phyloP scores from a whole-genome alignment of 2,797 vertebrate species.

The Cossypha dichroa region DNA sequence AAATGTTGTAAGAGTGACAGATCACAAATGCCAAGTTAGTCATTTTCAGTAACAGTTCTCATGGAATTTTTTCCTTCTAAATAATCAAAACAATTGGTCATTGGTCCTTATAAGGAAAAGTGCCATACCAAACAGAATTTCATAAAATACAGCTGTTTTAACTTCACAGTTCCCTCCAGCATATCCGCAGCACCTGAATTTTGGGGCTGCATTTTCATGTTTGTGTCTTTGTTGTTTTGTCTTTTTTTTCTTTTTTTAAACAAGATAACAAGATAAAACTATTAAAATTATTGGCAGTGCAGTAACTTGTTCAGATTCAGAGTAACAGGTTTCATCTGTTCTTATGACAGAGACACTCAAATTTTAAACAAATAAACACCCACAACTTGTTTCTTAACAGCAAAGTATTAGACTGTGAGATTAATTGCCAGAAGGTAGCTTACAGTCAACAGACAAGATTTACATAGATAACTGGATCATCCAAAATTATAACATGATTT shows the following conservation, averaged over 20 bases:
- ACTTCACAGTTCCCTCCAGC: not conserved
- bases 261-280: not conserved
- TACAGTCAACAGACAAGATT: not conserved
- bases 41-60: constrained; percentile 65
- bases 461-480: not conserved
- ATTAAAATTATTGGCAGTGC: not conserved
- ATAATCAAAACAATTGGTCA: constrained; percentile 71
- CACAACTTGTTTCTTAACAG: not conserved
- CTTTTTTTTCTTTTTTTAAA: not conserved
- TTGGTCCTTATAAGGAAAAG: constrained; percentile 62
- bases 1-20: constrained; percentile 7
- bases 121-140: constrained; percentile 38
- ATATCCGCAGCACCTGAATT: constrained; percentile 20
- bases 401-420: not conserved
- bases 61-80: constrained; percentile 64
- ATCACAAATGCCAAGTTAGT: constrained; percentile 55
- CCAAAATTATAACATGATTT: not conserved
- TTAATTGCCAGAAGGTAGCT: not conserved
- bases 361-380: not conserved
- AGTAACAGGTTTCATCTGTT: not conserved
- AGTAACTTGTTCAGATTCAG: not conserved
- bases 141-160: constrained; percentile 55
- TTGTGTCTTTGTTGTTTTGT: not conserved
- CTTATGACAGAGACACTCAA: not conserved
- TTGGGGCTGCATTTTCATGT: not conserved